phyloP scores from a whole-genome alignment of 2,113 vertebrate species.

The Myiozetetes cayanensis region DNA sequence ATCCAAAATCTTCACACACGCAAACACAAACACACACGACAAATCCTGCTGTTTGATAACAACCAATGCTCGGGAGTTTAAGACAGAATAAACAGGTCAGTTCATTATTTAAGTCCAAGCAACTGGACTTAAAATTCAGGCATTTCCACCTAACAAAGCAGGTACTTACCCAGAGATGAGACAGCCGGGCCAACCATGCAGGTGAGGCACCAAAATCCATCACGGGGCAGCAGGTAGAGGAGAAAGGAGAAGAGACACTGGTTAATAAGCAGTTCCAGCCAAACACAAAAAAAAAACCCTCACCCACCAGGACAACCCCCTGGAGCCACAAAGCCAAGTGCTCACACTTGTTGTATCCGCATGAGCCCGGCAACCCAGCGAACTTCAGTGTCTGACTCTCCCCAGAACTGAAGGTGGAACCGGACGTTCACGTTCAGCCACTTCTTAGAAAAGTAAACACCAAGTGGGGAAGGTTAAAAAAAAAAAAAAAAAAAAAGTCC shows the following conservation, averaged over 20 bases:
- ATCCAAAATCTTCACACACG: not conserved
- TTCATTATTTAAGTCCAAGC: not conserved
- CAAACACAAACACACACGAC: not conserved
- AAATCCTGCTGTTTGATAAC: not conserved
- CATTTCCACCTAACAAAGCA: not conserved
- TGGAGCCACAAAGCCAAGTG: not conserved
- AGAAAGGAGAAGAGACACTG: not conserved
- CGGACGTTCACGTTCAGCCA: not conserved
- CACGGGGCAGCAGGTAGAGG: not conserved
- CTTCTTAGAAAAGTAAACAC: slow-evolving; percentile 19
- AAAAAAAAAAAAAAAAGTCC: no score
- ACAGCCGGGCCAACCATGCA: not conserved
- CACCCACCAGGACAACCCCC: not conserved
- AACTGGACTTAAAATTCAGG: not conserved
- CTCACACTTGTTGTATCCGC: not conserved
- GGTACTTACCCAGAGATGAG: slow-evolving; percentile 55
- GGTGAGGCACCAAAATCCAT: not conserved
- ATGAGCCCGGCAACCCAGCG: rapidly evolving
- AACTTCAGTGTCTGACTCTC: not conserved
- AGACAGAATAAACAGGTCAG: not conserved
- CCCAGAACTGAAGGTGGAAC: not conserved
- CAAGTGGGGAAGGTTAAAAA: not conserved
- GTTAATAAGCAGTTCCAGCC: slow-evolving; percentile 20
- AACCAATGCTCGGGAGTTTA: not conserved
- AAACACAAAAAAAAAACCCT: not conserved